Conservation (phyloP, 2,888 invertebrate genomes). For the Acrocyrtus sp. region DNA sequence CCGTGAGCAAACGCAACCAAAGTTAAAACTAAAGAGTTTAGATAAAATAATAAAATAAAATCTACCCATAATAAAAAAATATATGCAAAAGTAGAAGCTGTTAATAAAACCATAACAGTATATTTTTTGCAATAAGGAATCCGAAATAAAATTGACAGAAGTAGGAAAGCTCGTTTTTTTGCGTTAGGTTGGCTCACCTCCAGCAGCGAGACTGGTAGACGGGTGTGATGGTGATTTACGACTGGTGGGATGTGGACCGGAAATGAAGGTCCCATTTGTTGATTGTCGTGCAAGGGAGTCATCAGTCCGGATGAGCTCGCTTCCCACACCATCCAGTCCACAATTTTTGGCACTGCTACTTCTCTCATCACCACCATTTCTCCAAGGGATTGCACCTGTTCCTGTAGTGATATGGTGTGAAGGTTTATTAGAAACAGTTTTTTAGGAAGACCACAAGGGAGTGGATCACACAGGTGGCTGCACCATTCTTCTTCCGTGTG, state of each 20-base stretch:
- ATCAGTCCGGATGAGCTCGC: constrained; percentile 32
- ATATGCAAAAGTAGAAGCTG: neutral
- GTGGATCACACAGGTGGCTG: neutral
- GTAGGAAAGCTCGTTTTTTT: neutral
- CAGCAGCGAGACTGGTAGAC: constrained; percentile 13
- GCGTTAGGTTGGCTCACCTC: constrained; percentile 31
- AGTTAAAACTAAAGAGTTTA: too few species aligned
- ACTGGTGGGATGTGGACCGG: constrained; percentile 47
- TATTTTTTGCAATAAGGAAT: too few species aligned
- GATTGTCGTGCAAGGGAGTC: constrained; percentile 55
- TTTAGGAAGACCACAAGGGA: too few species aligned
- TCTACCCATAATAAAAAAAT: neutral
- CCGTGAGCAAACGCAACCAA: too few species aligned
- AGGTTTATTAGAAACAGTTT: too few species aligned
- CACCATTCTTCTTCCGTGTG: too few species aligned
- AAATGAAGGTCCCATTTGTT: constrained; percentile 51
- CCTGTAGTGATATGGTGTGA: too few species aligned
- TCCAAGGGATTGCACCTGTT: constrained; percentile 59
- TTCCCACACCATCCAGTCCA: constrained; percentile 18
- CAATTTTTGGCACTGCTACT: constrained; percentile 48
- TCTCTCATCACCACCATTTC: constrained; percentile 39
- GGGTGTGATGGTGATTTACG: constrained; percentile 37
- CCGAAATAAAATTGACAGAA: too few species aligned
- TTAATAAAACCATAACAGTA: neutral
- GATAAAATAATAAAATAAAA: neutral